Conservation (phyloP, 2,797 vertebrate species). For the Oceanodroma leucorhoa region DNA sequence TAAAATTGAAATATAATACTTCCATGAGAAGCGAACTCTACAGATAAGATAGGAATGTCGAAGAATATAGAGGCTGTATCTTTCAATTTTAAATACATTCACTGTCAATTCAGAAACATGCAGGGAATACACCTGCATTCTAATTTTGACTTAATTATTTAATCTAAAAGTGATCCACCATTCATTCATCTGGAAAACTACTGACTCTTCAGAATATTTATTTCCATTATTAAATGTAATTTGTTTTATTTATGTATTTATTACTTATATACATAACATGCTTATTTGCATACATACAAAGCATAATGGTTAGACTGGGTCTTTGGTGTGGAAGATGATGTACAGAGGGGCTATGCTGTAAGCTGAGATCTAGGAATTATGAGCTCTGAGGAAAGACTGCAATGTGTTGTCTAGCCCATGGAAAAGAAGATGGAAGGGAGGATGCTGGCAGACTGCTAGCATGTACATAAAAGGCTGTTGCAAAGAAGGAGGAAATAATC, state of each 20-base stretch:
- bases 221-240: background rate
- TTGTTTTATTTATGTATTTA: background rate
- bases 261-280: background rate
- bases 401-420: background rate
- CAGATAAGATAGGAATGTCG: background rate
- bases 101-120: background rate
- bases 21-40: background rate
- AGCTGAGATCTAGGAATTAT: background rate
- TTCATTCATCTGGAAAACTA: background rate
- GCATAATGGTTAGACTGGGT: background rate
- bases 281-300: background rate
- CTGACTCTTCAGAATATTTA: background rate
- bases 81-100: background rate
- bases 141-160: background rate
- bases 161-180: background rate
- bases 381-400: background rate
- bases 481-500: slow-evolving; percentile 12
- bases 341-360: background rate
- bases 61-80: background rate
- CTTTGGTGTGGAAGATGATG: background rate
- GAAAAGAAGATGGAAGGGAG: background rate
- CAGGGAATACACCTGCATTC: background rate
- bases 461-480: background rate
- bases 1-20: background rate
- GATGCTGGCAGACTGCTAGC: background rate